Conservation (phyloP, 2,888 invertebrate genomes). For the Hyalella azteca region DNA sequence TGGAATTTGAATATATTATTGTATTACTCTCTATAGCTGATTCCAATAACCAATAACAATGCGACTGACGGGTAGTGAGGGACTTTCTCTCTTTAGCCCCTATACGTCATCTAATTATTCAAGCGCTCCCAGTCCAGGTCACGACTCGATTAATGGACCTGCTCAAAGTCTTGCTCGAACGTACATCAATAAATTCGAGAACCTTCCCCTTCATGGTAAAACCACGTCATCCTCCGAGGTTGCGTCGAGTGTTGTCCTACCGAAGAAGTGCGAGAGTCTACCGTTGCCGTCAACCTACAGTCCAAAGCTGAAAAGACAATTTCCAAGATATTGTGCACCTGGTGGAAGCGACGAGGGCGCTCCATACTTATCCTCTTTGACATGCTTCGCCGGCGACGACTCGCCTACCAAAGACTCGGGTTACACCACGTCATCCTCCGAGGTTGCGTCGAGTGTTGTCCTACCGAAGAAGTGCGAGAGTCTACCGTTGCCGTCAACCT, state of each 20-base stretch:
- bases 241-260: background rate
- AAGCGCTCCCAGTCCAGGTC: background rate
- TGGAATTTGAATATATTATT: too few relatives aligned
- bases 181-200: conserved; percentile 22
- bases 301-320: background rate
- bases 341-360: too few relatives aligned
- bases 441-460: background rate
- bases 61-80: background rate
- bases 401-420: conserved; percentile 12
- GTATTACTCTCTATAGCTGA: too few relatives aligned
- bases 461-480: conserved; percentile 4
- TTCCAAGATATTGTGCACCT: background rate
- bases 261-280: conserved; percentile 13
- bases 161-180: conserved; percentile 8
- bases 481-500: background rate
- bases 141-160: background rate
- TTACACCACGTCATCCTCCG: background rate
- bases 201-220: background rate
- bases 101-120: background rate
- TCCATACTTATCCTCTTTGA: too few relatives aligned
- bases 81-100: background rate
- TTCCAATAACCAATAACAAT: too few relatives aligned
- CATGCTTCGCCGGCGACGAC: too few relatives aligned
- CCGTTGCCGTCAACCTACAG: background rate
- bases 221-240: background rate